A percentile compares a stretch with the other conserved stretches of the same genome.
Conservation (phyloP, 2,113 vertebrate species). For the Plecotus auritus region DNA sequence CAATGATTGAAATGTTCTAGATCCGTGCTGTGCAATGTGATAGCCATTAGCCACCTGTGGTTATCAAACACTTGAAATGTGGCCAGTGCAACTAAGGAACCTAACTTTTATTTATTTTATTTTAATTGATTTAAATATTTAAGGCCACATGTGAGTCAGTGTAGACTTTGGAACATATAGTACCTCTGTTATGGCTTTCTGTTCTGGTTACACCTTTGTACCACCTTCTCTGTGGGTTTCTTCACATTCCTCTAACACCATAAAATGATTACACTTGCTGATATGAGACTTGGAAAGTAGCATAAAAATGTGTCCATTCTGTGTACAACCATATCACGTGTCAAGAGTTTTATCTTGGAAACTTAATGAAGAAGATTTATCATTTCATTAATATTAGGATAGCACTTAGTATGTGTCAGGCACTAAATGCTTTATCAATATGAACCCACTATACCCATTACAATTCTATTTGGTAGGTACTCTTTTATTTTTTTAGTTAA, state of each 20-base stretch:
- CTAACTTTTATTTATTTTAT: not conserved
- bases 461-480: not conserved
- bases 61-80: not conserved
- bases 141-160: not conserved
- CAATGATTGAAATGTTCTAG: not conserved
- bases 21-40: not conserved
- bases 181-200: not conserved
- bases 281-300: not conserved
- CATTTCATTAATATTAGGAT: not conserved
- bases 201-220: not conserved
- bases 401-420: not conserved
- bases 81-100: not conserved
- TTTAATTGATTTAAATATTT: slow-evolving; percentile 25
- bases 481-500: not conserved
- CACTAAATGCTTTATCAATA: not conserved
- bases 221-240: not conserved
- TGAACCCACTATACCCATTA: not conserved
- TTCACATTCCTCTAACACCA: not conserved
- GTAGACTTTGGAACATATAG: not conserved
- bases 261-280: not conserved
- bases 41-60: not conserved
- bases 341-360: not conserved
- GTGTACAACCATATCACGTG: not conserved
- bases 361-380: not conserved
- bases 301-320: not conserved